Conservation (phyloP, 1,140 invertebrate species). For the Pseudomyrmex gracilis region DNA sequence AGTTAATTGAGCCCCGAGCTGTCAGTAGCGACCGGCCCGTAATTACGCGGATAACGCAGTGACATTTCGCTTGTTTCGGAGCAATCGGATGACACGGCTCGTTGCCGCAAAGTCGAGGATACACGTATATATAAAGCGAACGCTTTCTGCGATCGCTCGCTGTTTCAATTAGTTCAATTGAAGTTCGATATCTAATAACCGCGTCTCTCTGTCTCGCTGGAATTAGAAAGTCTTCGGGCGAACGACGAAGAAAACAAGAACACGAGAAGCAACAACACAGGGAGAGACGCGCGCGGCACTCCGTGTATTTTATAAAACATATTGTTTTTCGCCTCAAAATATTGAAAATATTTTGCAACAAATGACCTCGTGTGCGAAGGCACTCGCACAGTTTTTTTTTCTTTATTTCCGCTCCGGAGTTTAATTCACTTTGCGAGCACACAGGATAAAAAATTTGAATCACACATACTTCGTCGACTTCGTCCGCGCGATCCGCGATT, state of each 20-base stretch:
- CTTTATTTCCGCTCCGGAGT: background rate
- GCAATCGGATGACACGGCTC: conserved; percentile 12
- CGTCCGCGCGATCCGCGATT: background rate
- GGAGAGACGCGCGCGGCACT: too few relatives aligned
- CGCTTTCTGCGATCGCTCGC: background rate
- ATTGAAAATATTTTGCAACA: background rate
- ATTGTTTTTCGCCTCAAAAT: background rate
- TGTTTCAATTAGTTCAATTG: conserved; percentile 5
- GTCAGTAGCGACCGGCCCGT: background rate
- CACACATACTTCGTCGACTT: conserved; percentile 14
- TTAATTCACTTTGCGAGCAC: conserved; percentile 16
- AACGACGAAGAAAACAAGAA: too few relatives aligned
- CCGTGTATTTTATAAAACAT: background rate
- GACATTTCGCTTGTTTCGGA: conserved; percentile 34
- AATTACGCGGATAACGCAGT: conserved; percentile 18
- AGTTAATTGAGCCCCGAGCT: conserved; percentile 31
- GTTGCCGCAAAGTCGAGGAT: conserved; percentile 1
- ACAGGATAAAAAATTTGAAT: conserved; percentile 36
- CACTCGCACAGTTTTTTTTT: too few relatives aligned
- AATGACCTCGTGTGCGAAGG: background rate
- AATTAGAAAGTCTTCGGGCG: too few relatives aligned
- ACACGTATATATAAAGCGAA: conserved; percentile 5
- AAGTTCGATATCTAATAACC: background rate
- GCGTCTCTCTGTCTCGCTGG: too few relatives aligned
- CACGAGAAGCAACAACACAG: too few relatives aligned